A percentile compares a stretch with the other conserved stretches of the same genome.
These are phyloP conservation scores for Diadumene lineata DNA, from an alignment of 92 coral and sea anemone species.

Conservation along the genomic window DNA sequence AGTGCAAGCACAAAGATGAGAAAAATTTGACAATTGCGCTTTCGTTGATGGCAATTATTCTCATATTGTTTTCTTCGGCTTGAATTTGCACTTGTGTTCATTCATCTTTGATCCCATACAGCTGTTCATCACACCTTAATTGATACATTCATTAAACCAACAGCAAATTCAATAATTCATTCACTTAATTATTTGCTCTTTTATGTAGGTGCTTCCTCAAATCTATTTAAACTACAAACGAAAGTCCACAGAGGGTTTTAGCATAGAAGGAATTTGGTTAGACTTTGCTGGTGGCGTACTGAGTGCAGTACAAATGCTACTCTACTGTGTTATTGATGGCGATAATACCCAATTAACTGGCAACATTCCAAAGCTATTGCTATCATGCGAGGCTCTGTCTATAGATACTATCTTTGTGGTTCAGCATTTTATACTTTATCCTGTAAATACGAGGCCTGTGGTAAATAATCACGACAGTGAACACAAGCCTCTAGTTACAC, in stretches of 20 bases:
- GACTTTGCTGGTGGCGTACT: slow-evolving; percentile 28
- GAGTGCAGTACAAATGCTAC: slow-evolving; percentile 22
- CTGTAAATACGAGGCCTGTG: neutral
- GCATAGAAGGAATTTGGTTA: slow-evolving; percentile 16
- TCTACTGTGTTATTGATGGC: slow-evolving; percentile 29
- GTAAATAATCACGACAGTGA: neutral
- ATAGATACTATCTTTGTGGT: slow-evolving; percentile 17
- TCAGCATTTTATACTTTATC: slow-evolving; percentile 27
- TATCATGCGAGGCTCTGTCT: slow-evolving; percentile 13
- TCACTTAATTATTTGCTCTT: neutral
- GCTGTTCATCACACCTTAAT: no score
- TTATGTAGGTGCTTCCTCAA: slow-evolving; percentile 24
- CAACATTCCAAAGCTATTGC: slow-evolving; percentile 21
- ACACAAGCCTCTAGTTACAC: neutral
- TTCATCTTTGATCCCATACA: no score
- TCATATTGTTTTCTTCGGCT: no score
- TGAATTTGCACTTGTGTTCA: no score
- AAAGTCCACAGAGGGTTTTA: slow-evolving; percentile 32
- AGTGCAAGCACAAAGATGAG: no score
- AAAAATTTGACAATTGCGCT: no score
- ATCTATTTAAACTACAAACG: slow-evolving; percentile 23
- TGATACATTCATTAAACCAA: no score
- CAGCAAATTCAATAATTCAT: no score
- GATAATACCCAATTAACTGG: slow-evolving; percentile 35
- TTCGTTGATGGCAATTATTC: no score